These are phyloP conservation scores for Pangasius sanitwongsei DNA, from an alignment of 2,797 vertebrate genomes.

Conservation along the genomic window DNA sequence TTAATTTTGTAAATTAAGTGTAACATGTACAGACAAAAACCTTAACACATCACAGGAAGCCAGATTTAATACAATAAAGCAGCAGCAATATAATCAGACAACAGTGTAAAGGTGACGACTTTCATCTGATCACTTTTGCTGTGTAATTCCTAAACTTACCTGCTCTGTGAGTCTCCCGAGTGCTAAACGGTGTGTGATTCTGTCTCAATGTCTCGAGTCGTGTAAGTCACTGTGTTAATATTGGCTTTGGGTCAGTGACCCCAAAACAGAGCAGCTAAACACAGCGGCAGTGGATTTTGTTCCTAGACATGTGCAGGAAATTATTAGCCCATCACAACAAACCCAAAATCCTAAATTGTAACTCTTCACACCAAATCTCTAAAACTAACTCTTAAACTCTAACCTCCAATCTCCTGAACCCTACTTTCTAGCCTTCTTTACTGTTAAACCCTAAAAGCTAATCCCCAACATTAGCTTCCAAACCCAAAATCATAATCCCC, in stretches of 20 bases:
- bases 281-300: slow-evolving; percentile 7
- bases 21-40: not conserved
- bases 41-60: not conserved
- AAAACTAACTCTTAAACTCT: not conserved
- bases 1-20: not conserved
- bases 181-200: not conserved
- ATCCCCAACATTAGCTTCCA: no score
- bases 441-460: not conserved
- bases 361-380: not conserved
- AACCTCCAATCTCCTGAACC: not conserved
- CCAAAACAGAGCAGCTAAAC: not conserved
- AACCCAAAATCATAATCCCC: no score
- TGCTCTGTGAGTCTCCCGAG: not conserved
- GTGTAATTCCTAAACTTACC: slow-evolving; percentile 4
- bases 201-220: not conserved
- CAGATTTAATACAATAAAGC: not conserved
- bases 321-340: not conserved
- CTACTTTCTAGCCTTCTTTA: not conserved
- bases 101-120: not conserved
- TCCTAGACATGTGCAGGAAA: not conserved
- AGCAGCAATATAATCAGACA: not conserved
- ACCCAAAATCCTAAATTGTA: not conserved
- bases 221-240: slow-evolving; percentile 54
- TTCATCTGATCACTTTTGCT: not conserved
- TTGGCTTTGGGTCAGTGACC: slow-evolving; percentile 61